phyloP scores from a whole-genome alignment of 2,797 vertebrate species.

The Brotula barbata region DNA sequence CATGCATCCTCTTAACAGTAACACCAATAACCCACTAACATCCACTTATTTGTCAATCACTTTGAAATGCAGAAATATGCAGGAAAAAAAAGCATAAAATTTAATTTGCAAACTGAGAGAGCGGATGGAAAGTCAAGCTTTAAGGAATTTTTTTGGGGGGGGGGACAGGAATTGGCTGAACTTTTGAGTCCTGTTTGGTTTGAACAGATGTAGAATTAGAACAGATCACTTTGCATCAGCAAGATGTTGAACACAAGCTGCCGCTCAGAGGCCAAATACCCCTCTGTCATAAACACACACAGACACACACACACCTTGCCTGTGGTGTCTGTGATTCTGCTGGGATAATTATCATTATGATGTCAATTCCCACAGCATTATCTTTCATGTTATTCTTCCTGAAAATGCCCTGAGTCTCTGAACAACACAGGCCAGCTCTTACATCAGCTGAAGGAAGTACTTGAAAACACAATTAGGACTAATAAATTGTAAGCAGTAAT shows the following conservation, averaged over 20 bases:
- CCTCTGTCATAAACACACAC: slow-evolving; percentile 36
- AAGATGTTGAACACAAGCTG: slow-evolving; percentile 71
- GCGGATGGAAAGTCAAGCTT: slow-evolving; percentile 28
- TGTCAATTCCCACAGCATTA: slow-evolving; percentile 54
- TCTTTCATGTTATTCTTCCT: slow-evolving; percentile 14
- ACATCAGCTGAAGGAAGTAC: slow-evolving; percentile 7
- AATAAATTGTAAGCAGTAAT: too few species aligned
- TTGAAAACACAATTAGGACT: slow-evolving; percentile 7
- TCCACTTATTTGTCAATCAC: slow-evolving; percentile 64
- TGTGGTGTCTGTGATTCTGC: slow-evolving; percentile 47
- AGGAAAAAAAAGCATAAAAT: slow-evolving; percentile 38
- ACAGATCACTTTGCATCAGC: slow-evolving; percentile 77
- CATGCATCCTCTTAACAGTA: slow-evolving; percentile 65
- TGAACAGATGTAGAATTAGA: slow-evolving; percentile 79
- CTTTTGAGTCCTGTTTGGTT: slow-evolving; percentile 70
- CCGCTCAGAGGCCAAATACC: slow-evolving; percentile 62
- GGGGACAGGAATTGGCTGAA: slow-evolving; percentile 63
- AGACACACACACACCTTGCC: slow-evolving; percentile 40
- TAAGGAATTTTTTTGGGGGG: slow-evolving; percentile 41
- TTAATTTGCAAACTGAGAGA: slow-evolving; percentile 28
- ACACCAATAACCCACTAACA: slow-evolving; percentile 48
- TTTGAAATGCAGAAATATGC: slow-evolving; percentile 49
- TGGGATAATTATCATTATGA: slow-evolving; percentile 59
- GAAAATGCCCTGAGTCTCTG: slow-evolving; percentile 19
- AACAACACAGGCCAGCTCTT: slow-evolving; percentile 21